Percentiles rank a stretch among this genome's conserved stretches.
These are phyloP conservation scores for Pelodiscus sinensis DNA, from an alignment of 2,113 vertebrate genomes.

Conservation along the genomic window DNA sequence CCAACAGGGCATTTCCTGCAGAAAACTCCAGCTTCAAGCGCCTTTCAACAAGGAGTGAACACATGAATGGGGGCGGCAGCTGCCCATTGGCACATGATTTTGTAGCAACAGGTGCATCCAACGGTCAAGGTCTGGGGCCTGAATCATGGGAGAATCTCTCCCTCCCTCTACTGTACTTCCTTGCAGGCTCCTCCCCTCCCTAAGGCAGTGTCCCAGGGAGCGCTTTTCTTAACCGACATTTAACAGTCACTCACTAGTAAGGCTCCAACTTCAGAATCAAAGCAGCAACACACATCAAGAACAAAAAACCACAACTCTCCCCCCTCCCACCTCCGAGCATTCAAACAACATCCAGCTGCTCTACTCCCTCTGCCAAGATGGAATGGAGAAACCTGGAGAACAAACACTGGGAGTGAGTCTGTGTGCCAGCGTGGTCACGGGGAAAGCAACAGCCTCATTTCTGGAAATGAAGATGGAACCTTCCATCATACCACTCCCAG, in stretches of 20 bases:
- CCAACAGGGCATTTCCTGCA: rapidly evolving
- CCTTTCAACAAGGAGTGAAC: not conserved
- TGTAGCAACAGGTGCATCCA: not conserved
- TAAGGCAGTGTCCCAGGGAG: not conserved
- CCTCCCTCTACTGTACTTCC: not conserved
- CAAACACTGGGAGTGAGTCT: not conserved
- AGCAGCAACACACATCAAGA: not conserved
- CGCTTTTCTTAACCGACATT: not conserved
- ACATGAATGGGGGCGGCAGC: rapidly evolving
- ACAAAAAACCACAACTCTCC: not conserved
- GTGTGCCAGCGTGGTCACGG: not conserved
- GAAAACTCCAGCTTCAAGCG: not conserved
- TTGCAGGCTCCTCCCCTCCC: not conserved
- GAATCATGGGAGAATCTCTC: not conserved
- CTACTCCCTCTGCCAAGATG: not conserved
- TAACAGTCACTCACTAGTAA: not conserved
- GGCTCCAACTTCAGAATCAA: not conserved
- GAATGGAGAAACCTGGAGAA: not conserved
- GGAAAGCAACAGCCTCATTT: not conserved
- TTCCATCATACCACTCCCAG: not conserved
- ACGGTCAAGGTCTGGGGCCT: not conserved
- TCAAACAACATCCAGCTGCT: slow-evolving; percentile 2
- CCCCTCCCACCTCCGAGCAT: not conserved
- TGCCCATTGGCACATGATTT: not conserved
- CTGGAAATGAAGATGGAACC: not conserved